Evolutionary conservation across 1,140 invertebrate species (phyloP), one percentile per base, ranked within the genome.

Genomic region (Atta cephalotes): DNA sequence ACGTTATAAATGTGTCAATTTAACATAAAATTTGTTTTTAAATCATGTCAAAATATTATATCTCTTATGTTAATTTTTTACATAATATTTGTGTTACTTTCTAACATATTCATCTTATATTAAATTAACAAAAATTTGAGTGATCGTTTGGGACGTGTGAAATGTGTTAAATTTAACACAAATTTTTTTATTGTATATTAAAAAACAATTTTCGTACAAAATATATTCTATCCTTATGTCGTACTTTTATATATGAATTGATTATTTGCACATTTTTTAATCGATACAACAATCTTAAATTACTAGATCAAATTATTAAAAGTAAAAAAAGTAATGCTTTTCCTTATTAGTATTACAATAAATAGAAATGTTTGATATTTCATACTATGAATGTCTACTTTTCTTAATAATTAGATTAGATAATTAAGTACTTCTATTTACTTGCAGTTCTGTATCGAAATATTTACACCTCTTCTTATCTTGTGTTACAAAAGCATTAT

Each of bases 161-260:
- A 35, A 35, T 35, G 5, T 35, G 31, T 35, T 35, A 35, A 35
- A 35, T 35, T 35, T 6, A 7, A 35, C 6, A 35, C 31, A 35
- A 35, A 35, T 35, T 35, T 35, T 35, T 35, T 35, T 6, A 35
- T 5, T 35, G 31, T 39, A 39, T 39, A 91, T 90, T 91, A 91
- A 78, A 78, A 87, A 87, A 89, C 78, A 86, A 70, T 92, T 92
- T 89, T 81, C 72, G 76, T 85, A 88, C 66, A 84, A 62, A 91
- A 92, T 35, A 91, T 88, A 51, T 51, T 16, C 10, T 51, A 5
- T 1, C 4, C 49, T 51, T 74, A 16, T 45, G 25, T 70, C 63
- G 45, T 68, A 82, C 70, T 89, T 91, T 91, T 91, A 79, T 77
- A 90, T 87, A 63, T 49, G 35, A 31, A 6, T 71, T 82, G 78